These are phyloP conservation scores for Tenthredo amoena DNA, from an alignment of 2,888 invertebrate genomes.

Conservation along the genomic window DNA sequence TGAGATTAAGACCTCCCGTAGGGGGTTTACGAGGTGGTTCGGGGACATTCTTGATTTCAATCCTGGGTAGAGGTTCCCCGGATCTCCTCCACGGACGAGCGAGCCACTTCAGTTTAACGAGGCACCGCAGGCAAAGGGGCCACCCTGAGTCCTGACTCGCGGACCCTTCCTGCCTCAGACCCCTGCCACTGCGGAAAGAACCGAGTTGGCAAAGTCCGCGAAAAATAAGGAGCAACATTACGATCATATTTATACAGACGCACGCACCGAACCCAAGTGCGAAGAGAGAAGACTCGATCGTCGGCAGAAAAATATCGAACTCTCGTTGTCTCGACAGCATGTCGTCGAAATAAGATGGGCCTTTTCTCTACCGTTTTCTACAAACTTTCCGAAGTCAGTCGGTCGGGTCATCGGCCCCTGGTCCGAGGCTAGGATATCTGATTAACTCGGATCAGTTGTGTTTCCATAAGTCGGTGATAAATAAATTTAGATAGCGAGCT, in stretches of 20 bases:
- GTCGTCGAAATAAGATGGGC: neutral
- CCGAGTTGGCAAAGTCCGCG: constrained; percentile 56
- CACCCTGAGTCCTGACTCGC: constrained; percentile 55
- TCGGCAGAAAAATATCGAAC: neutral
- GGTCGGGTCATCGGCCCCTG: constrained; percentile 46
- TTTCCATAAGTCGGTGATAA: constrained; percentile 56
- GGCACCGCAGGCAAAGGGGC: constrained; percentile 61
- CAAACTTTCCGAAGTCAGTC: constrained; percentile 10
- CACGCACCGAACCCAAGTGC: constrained; percentile 44
- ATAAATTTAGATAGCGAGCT: constrained; percentile 55
- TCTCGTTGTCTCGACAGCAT: neutral
- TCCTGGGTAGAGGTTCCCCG: constrained; percentile 56
- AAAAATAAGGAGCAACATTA: constrained; percentile 39
- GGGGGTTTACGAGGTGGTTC: constrained; percentile 68
- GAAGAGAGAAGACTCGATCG: neutral
- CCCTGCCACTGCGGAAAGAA: constrained; percentile 51
- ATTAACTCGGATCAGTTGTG: constrained; percentile 55
- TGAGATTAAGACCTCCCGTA: constrained; percentile 52
- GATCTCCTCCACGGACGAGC: constrained; percentile 37
- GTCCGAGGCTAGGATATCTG: constrained; percentile 51
- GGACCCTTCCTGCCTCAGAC: constrained; percentile 51
- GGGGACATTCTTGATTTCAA: constrained; percentile 74
- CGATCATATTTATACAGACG: constrained; percentile 12
- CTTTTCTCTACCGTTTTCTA: constrained; percentile 10
- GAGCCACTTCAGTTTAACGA: constrained; percentile 52